A percentile compares a stretch with the other conserved stretches of the same genome.
Conservation (phyloP, 2,113 vertebrate genomes). For the Prionailurus bengalensis region DNA sequence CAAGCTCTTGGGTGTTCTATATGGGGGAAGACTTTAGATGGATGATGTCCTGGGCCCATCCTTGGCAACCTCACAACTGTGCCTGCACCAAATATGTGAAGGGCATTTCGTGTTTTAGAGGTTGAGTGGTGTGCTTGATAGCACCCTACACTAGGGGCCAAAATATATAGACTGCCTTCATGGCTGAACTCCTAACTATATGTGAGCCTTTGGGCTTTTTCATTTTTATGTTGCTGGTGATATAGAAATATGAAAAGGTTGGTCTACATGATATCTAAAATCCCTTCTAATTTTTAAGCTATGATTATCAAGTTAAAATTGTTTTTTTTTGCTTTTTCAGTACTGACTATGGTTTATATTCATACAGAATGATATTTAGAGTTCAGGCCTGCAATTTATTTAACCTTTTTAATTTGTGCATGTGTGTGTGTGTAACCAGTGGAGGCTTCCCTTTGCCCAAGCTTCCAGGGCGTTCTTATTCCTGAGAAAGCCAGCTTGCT, state of each 20-base stretch:
- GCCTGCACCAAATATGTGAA: neutral
- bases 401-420: neutral
- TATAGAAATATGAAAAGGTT: neutral
- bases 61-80: neutral
- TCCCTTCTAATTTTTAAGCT: neutral
- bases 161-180: neutral
- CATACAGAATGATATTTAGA: neutral
- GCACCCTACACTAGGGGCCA: neutral
- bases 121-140: neutral
- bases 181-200: neutral
- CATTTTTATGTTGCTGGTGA: neutral
- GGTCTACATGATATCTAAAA: neutral
- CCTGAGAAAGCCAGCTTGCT: too few species aligned
- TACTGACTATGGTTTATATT: neutral
- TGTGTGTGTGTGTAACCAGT: neutral
- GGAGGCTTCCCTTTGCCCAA: neutral
- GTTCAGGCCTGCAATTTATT: neutral
- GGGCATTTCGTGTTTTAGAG: neutral
- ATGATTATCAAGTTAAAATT: neutral
- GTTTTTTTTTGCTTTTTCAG: neutral
- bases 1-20: neutral
- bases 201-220: neutral
- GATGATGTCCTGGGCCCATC: neutral
- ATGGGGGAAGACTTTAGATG: neutral
- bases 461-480: too few species aligned